Evolutionary conservation across 2,888 invertebrate genomes (phyloP).

Genomic region (Thereva unica): DNA sequence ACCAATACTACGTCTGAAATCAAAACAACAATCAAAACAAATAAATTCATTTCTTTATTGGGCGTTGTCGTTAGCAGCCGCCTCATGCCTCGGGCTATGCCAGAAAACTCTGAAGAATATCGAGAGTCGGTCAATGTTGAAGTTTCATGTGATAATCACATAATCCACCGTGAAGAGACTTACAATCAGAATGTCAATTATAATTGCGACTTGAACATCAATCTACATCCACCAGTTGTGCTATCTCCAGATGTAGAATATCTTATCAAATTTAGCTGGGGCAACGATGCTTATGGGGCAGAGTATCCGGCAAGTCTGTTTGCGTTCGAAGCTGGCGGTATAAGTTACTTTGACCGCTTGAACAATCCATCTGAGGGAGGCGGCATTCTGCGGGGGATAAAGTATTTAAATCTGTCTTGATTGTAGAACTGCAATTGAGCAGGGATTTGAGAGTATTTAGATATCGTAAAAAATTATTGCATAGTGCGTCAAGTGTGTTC

Average conservation of each 20-base stretch:
- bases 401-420: too few species aligned
- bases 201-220: conserved; percentile 55
- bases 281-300: conserved; percentile 50
- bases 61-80: conserved; percentile 55
- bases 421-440: too few species aligned
- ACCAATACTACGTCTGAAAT: conserved; percentile 49
- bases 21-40: conserved; percentile 49
- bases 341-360: conserved; percentile 52
- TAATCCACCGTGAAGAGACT: conserved; percentile 37
- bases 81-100: conserved; percentile 47
- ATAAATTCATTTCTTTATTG: conserved; percentile 53
- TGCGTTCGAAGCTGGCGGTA: conserved; percentile 50
- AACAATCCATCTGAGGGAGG: background rate
- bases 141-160: conserved; percentile 45
- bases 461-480: too few species aligned
- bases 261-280: conserved; percentile 53
- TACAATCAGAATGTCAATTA: conserved; percentile 43
- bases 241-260: conserved; percentile 54
- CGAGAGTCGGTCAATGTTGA: conserved; percentile 51
- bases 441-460: too few species aligned
- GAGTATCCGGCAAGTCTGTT: conserved; percentile 56
- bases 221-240: conserved; percentile 50
- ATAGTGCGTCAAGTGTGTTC: too few species aligned
- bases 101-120: conserved; percentile 46
- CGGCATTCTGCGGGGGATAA: conserved; percentile 3